phyloP scores from a whole-genome alignment of 2,888 invertebrate genomes.

The Drosophila merina region DNA sequence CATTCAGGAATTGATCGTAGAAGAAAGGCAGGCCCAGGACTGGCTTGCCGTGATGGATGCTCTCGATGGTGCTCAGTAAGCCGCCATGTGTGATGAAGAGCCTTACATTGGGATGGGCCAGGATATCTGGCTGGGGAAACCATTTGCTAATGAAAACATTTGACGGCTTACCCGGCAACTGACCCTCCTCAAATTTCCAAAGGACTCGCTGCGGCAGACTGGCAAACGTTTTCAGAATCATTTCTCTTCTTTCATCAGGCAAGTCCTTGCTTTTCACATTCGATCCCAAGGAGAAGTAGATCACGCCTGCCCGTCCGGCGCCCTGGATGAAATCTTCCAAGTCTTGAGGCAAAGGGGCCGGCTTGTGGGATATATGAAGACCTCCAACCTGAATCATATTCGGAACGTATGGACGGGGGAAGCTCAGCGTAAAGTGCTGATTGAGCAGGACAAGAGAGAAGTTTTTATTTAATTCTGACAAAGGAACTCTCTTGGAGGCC shows the following conservation, averaged over 20 bases:
- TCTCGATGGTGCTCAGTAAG: constrained; percentile 84
- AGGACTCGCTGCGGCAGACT: constrained; percentile 78
- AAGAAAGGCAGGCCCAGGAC: constrained; percentile 85
- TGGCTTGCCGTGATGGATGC: constrained; percentile 84
- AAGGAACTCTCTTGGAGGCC: constrained; percentile 48
- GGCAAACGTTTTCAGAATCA: constrained; percentile 61
- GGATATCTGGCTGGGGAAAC: constrained; percentile 84
- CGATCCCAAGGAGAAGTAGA: constrained; percentile 85
- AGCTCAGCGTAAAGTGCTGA: constrained; percentile 80
- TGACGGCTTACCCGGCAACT: constrained; percentile 68
- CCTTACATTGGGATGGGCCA: constrained; percentile 84
- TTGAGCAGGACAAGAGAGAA: constrained; percentile 80
- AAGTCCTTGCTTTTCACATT: constrained; percentile 77
- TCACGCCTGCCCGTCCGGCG: constrained; percentile 82
- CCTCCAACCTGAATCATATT: constrained; percentile 83
- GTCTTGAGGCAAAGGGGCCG: constrained; percentile 74
- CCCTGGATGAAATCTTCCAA: constrained; percentile 82
- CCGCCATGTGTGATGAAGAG: constrained; percentile 85
- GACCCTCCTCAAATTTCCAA: constrained; percentile 83
- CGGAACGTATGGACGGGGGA: constrained; percentile 80
- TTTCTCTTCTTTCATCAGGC: constrained; percentile 60
- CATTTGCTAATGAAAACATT: constrained; percentile 82
- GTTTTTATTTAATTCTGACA: constrained; percentile 64
- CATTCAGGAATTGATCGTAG: constrained; percentile 85
- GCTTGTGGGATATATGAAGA: constrained; percentile 77